Percentiles rank a stretch among this genome's conserved stretches.
These are phyloP conservation scores for Hydractinia symbiolongicarpus DNA, from an alignment of 30 jellyfish, hydroid and myxozoan genomes.

Conservation along the genomic window DNA sequence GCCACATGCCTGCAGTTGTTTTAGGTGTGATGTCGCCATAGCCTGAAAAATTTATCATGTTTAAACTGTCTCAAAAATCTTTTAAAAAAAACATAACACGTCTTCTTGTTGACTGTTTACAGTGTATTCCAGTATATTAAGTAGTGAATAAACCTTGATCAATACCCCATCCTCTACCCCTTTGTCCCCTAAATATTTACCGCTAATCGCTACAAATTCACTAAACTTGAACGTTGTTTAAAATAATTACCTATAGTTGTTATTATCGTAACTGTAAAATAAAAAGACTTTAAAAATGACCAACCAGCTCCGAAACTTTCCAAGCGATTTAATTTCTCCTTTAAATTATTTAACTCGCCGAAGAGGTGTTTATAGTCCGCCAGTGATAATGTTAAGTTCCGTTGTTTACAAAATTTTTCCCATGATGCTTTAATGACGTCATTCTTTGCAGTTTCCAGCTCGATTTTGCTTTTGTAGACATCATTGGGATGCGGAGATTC, in stretches of 20 bases:
- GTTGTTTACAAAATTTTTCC: not conserved
- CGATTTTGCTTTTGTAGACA: not conserved
- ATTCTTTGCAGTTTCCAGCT: not conserved
- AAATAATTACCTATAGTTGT: constrained; percentile 2
- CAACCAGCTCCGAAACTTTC: not conserved
- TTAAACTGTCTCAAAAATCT: not conserved
- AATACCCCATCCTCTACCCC: not conserved
- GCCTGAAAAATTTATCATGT: not conserved
- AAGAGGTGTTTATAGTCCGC: too few relatives aligned
- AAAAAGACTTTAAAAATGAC: constrained; percentile 4
- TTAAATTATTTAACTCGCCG: too few relatives aligned
- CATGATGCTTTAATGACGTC: not conserved
- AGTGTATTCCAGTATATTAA: not conserved
- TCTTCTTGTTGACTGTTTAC: not conserved
- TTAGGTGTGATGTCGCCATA: constrained; percentile 2
- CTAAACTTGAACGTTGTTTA: not conserved
- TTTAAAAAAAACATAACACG: not conserved
- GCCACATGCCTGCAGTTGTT: constrained; percentile 1
- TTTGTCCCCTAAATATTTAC: not conserved
- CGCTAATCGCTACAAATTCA: not conserved
- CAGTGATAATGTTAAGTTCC: too few relatives aligned
- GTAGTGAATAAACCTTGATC: not conserved
- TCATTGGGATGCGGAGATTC: not conserved
- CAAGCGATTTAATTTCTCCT: not conserved
- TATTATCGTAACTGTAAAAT: not conserved